These are phyloP conservation scores for Parasteatoda lunata DNA, from an alignment of 2,888 invertebrate species.

Conservation along the genomic window DNA sequence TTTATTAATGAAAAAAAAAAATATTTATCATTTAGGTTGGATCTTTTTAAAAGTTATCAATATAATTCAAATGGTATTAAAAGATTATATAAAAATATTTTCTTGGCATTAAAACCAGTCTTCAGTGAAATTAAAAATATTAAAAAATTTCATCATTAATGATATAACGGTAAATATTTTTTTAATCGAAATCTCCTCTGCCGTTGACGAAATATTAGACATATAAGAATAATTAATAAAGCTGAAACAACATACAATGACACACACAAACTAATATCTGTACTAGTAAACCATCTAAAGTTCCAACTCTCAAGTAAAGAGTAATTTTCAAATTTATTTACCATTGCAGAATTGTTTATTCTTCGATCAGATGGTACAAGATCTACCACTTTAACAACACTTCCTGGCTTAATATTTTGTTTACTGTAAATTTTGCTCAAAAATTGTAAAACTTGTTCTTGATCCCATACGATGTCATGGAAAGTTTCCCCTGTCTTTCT, in stretches of 20 bases:
- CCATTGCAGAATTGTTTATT: conserved; percentile 33
- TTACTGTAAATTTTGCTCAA: conserved; percentile 78
- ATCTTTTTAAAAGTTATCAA: too few relatives aligned
- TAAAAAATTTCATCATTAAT: too few relatives aligned
- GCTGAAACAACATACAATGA: conserved; percentile 84
- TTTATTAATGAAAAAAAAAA: too few relatives aligned
- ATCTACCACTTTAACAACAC: not conserved
- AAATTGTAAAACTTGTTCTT: conserved; percentile 80
- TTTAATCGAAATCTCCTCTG: conserved; percentile 73
- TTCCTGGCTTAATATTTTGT: conserved; percentile 67
- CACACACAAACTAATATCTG: conserved; percentile 85
- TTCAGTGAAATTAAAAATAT: too few relatives aligned
- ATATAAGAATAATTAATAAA: conserved; percentile 83
- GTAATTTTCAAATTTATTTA: conserved; percentile 58
- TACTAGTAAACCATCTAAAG: conserved; percentile 77
- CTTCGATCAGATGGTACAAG: not conserved
- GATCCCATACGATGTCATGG: conserved; percentile 77
- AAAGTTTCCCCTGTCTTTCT: conserved; percentile 5
- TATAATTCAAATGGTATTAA: too few relatives aligned
- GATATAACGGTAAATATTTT: conserved; percentile 22
- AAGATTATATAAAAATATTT: too few relatives aligned
- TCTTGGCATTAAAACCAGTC: too few relatives aligned
- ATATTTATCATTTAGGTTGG: too few relatives aligned
- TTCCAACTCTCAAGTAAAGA: conserved; percentile 54
- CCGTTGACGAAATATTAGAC: conserved; percentile 84